Conservation (phyloP, 2,888 invertebrate genomes). For the Pyrgus malvae region DNA sequence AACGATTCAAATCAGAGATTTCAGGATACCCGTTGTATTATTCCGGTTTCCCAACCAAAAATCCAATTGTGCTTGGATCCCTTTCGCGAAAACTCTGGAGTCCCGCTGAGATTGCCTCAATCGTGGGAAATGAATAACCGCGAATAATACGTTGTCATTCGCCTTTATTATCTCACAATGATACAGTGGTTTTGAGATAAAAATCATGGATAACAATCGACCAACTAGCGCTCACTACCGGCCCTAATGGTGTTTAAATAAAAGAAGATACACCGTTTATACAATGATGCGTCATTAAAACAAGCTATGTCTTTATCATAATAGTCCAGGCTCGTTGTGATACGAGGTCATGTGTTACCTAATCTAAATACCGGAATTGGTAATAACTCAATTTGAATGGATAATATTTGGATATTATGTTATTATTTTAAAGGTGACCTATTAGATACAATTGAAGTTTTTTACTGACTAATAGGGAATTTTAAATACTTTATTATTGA, state of each 20-base stretch:
- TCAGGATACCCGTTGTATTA: slow-evolving; percentile 79
- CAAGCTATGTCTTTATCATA: slow-evolving; percentile 70
- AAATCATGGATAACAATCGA: slow-evolving; percentile 72
- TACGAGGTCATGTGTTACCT: slow-evolving; percentile 45
- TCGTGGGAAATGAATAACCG: slow-evolving; percentile 73
- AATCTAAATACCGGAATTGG: slow-evolving; percentile 31
- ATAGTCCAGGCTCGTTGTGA: slow-evolving; percentile 44
- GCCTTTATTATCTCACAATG: slow-evolving; percentile 80
- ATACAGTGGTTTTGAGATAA: slow-evolving; percentile 78
- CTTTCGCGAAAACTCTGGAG: slow-evolving; percentile 68
- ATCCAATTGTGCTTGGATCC: slow-evolving; percentile 78
- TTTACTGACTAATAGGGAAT: neutral
- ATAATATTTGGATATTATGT: neutral
- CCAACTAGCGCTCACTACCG: slow-evolving; percentile 47
- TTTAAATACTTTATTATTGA: neutral
- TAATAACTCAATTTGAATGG: slow-evolving; percentile 38
- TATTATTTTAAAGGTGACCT: neutral
- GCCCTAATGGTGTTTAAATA: slow-evolving; percentile 63
- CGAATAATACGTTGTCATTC: slow-evolving; percentile 80
- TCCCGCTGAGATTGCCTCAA: slow-evolving; percentile 78
- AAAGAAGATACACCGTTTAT: slow-evolving; percentile 63
- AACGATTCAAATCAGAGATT: slow-evolving; percentile 80
- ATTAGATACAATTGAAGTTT: neutral
- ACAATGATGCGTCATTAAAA: slow-evolving; percentile 63
- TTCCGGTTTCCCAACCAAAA: slow-evolving; percentile 80